Percentiles rank a stretch among this genome's conserved stretches.
Conservation (phyloP, 2,113 vertebrate species). For the Macrotus californicus region DNA sequence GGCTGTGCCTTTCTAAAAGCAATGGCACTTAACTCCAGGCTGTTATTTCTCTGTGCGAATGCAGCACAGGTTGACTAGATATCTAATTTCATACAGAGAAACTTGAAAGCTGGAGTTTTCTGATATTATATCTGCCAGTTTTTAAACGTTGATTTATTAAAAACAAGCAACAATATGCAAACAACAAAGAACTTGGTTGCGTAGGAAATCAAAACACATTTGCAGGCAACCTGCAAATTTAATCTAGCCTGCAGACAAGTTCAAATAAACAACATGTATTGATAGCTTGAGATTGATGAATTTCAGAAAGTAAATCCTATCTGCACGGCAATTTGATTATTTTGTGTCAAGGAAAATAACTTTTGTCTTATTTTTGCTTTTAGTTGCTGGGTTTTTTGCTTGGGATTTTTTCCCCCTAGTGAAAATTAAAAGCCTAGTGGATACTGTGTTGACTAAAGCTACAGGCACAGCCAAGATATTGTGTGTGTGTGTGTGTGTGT, state of each 20-base stretch:
- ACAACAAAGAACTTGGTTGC: not conserved
- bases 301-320: constrained; percentile 4
- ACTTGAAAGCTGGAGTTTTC: not conserved
- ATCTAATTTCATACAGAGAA: not conserved
- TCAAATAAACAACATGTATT: not conserved
- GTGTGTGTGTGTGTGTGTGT: not conserved
- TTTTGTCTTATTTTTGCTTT: not conserved
- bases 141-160: not conserved
- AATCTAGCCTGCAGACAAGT: not conserved
- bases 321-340: not conserved
- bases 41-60: not conserved
- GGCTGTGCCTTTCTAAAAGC: not conserved
- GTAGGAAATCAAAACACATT: not conserved
- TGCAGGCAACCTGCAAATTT: not conserved
- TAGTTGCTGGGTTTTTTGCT: not conserved
- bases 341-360: constrained; percentile 3
- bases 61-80: not conserved
- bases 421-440: not conserved
- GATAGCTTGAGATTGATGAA: not conserved
- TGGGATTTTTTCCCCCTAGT: not conserved
- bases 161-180: not conserved
- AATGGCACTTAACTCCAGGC: not conserved
- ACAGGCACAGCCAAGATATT: not conserved
- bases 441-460: not conserved
- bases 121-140: not conserved